Base-by-base conservation (phyloP, 1,140 invertebrate species). In the Yoshiicerus persimilis region DNA sequence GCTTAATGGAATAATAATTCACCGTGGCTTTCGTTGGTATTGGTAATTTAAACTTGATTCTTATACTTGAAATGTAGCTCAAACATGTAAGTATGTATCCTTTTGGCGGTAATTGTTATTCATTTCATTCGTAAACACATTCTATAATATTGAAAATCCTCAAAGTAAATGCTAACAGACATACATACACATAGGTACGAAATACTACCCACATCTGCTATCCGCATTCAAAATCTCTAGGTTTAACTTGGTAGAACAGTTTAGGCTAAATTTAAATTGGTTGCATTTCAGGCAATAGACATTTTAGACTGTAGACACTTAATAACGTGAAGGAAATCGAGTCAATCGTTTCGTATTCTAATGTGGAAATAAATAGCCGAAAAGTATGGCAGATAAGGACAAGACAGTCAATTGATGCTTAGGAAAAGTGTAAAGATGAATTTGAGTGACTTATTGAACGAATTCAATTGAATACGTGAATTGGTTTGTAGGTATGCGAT, bases 401-500 rank as follows among this genome's bases (percentile, higher is more conserved):
- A 36, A n/a, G 38, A 80, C 11, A 80, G 20, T 80, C 75, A 80
- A 80, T 80, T 80, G 30, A 30, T 70, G 30, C 9, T 16, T 70
- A 13, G 66, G n/a, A 56, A 56, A 56, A 30, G 25, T 70, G 66
- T 16, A 70, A 30, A 30, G 66, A 25, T 16, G 66, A 80, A 38
- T 34, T 30, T 70, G 66, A 30, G 75, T 23, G 75, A 80, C 30
- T 34, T 36, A 80, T 80, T 80, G 75, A 38, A 36, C 30, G 11
- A 20, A 38, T 36, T 56, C 75, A 80, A 23, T 34, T 34, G 75
- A 16, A n/a, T n/a, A 32, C 23, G 75, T 80, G 75, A 80, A 80
- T 80, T 80, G 75, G 32, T 80, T 77, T 80, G 75, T 80, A 80
- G 30, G 32, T 80, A 80, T n/a, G 75, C 34, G 32, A 80, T 80